phyloP scores from a whole-genome alignment of 2,113 vertebrate genomes.

The Pollachius pollachius region DNA sequence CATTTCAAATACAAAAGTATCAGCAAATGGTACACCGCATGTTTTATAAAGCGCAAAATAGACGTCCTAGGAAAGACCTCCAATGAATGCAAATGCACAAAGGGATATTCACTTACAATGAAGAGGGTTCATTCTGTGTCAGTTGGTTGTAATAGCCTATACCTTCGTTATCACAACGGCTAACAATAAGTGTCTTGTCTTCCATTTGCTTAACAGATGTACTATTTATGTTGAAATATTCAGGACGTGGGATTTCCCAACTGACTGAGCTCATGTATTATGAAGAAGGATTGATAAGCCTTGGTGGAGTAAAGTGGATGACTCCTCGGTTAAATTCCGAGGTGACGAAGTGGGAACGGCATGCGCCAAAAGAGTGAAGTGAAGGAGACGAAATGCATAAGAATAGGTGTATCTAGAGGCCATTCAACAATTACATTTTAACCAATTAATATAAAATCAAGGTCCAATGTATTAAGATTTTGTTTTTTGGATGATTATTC shows the following conservation, averaged over 20 bases:
- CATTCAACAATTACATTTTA: too few species aligned
- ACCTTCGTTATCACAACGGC: background rate
- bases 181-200: slow-evolving; percentile 1
- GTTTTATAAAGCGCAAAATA: too few species aligned
- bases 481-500: too few species aligned
- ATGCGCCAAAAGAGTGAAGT: background rate
- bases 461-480: too few species aligned
- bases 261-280: background rate
- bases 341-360: slow-evolving; percentile 3
- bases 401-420: too few species aligned
- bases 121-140: slow-evolving; percentile 41
- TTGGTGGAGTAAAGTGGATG: background rate
- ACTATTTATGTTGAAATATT: slow-evolving; percentile 28
- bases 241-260: slow-evolving; percentile 36
- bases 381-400: background rate
- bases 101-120: slow-evolving; percentile 26
- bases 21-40: too few species aligned
- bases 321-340: background rate
- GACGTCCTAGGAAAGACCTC: too few species aligned
- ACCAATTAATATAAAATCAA: too few species aligned
- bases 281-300: background rate
- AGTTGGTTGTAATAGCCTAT: slow-evolving; percentile 10
- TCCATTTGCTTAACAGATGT: slow-evolving; percentile 39
- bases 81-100: too few species aligned
- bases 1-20: too few species aligned